Evolutionary conservation across 2,888 invertebrate genomes (phyloP), one percentile per base, ranked within the genome.

Genomic region (Drosophila sordidula): DNA sequence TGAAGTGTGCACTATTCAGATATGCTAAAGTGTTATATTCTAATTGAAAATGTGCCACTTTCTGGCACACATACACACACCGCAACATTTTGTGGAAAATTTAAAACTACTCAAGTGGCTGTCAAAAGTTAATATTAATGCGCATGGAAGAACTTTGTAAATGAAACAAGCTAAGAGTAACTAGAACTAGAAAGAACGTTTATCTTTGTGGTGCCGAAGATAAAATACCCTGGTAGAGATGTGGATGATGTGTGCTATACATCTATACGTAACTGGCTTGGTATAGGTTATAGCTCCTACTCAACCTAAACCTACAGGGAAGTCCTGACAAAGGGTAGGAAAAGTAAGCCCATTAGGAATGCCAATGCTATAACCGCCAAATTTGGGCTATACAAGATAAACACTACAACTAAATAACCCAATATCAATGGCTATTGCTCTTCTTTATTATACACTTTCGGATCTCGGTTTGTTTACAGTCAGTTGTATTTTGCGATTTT

Each of bases 41-140:
- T 65, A 62, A 78, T 70, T 78, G 65, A 78, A 73, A 69, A 52
- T 64, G 32, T 62, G 57, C 61, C 61, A 59, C 42, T 55, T 56
- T 41, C 14, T 38, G 8, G 12, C 14, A 52, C 47, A 59, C 34
- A 44, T 36, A 45, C 54, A 38, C 50, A 29, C n/a, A 41, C n/a
- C n/a, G 47, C 18, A 64, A 32, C 46, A 63, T 66, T 36, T 36
- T 45, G 50, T 18, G 29, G 14, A 1, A 42, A 42, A 50, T 34
- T 9, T 0, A 25, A 39, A 56, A 29, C 34, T 32, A 34, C 25
- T 58, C 29, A 65, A 71, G 52, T 58, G 55, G 55, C 49, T 57
- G 58, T 59, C 32, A 51, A 63, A 62, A 73, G 52, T 55, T 42
- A 42, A 29, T 55, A 6, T 34, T 39, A 44, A 26, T 56, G 18